Evolutionary conservation across 2,888 invertebrate species (phyloP).

Genomic region (Ennomos quercinarius): DNA sequence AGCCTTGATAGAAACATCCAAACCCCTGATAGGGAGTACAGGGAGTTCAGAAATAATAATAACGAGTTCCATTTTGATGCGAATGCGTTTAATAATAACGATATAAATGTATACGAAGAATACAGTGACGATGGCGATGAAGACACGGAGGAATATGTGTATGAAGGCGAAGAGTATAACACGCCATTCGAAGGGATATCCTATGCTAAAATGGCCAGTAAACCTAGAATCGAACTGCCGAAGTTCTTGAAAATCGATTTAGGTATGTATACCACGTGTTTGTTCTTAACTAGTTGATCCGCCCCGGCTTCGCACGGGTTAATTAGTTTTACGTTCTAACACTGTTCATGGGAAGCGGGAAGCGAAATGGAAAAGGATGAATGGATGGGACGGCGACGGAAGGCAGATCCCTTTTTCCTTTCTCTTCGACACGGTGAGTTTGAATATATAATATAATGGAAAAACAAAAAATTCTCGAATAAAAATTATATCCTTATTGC

Average conservation of each 20-base stretch:
- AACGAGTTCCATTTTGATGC: constrained; percentile 15
- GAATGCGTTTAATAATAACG: constrained; percentile 15
- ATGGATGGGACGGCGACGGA: too few species aligned
- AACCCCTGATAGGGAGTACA: background rate
- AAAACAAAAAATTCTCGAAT: too few species aligned
- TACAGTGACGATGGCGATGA: constrained; percentile 10
- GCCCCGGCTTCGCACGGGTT: too few species aligned
- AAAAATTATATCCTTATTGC: too few species aligned
- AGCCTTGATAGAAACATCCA: background rate
- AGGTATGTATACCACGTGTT: constrained; percentile 29
- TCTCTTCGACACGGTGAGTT: too few species aligned
- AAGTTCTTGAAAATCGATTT: constrained; percentile 44
- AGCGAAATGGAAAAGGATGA: too few species aligned
- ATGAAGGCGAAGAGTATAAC: constrained; percentile 26
- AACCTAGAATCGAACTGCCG: constrained; percentile 30
- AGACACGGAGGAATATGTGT: constrained; percentile 6
- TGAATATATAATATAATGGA: too few species aligned
- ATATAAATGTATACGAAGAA: constrained; percentile 12
- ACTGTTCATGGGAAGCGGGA: too few species aligned
- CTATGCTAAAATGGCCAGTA: constrained; percentile 51
- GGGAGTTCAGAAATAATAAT: constrained; percentile 1
- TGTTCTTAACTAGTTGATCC: too few species aligned
- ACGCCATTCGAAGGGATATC: constrained; percentile 41
- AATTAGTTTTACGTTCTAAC: too few species aligned
- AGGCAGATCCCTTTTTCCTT: too few species aligned